A percentile compares a stretch with the other conserved stretches of the same genome.
Evolutionary conservation across 64 coral and sea anemone species (phyloP).

Genomic region (Montipora capricornis): DNA sequence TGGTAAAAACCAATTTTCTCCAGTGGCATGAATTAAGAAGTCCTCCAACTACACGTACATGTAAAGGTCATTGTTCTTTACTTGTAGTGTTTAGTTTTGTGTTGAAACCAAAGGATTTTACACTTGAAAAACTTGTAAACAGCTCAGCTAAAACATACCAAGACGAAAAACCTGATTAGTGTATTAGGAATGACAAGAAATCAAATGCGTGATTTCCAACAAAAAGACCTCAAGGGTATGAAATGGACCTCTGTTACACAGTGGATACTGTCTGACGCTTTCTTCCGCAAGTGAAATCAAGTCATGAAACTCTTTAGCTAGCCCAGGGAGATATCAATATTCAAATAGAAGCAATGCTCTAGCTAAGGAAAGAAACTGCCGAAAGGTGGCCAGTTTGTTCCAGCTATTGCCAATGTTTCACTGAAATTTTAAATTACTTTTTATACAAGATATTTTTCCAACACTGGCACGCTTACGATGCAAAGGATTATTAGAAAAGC

Average conservation of each 20-base stretch:
- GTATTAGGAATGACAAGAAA: background rate
- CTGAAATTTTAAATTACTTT: background rate
- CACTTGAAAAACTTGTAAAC: background rate
- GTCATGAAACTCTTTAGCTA: background rate
- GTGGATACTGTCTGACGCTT: background rate
- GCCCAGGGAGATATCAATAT: background rate
- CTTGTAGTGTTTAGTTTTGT: too few relatives aligned
- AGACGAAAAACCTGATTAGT: background rate
- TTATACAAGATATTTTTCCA: background rate
- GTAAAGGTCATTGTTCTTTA: too few relatives aligned
- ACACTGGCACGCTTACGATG: conserved; percentile 24
- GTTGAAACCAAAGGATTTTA: too few relatives aligned
- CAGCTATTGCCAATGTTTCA: background rate
- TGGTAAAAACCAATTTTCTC: too few relatives aligned
- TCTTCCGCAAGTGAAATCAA: background rate
- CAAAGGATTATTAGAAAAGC: conserved; percentile 13
- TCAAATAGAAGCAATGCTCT: background rate
- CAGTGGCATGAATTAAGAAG: too few relatives aligned
- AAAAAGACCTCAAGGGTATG: background rate
- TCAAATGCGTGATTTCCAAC: background rate
- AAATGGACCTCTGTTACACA: background rate
- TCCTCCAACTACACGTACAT: too few relatives aligned
- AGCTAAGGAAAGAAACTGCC: background rate
- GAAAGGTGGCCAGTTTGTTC: background rate
- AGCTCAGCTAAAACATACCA: background rate